A percentile compares a stretch with the other conserved stretches of the same genome.
phyloP scores from a whole-genome alignment of 2,888 invertebrate species.

The Papilio demoleus region DNA sequence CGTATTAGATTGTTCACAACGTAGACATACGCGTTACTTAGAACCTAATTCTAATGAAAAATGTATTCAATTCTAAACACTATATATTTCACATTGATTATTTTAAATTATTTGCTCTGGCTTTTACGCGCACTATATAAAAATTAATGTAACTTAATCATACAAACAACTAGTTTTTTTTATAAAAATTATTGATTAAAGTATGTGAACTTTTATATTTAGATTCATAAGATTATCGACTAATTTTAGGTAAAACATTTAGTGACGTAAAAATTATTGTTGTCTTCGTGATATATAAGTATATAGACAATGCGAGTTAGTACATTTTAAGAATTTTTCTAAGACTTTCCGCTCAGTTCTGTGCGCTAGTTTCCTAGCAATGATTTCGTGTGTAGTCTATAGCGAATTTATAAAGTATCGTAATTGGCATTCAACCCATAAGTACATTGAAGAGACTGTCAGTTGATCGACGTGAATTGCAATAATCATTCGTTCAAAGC shows the following conservation, averaged over 20 bases:
- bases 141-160: too few relatives aligned
- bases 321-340: not conserved
- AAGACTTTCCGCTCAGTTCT: not conserved
- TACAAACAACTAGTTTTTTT: too few relatives aligned
- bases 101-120: too few relatives aligned
- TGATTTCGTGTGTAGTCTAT: not conserved
- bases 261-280: too few relatives aligned
- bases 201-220: too few relatives aligned
- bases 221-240: too few relatives aligned
- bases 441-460: not conserved
- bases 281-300: too few relatives aligned
- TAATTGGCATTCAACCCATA: not conserved
- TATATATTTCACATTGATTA: too few relatives aligned
- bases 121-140: too few relatives aligned
- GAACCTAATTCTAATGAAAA: not conserved
- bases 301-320: not conserved
- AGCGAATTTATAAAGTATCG: not conserved
- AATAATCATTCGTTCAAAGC: conserved; percentile 13
- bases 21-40: not conserved
- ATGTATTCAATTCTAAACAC: not conserved
- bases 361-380: not conserved
- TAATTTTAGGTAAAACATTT: too few relatives aligned
- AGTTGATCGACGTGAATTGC: not conserved
- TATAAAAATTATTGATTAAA: too few relatives aligned
- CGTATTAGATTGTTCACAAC: conserved; percentile 4